Conservation (phyloP, 1,140 invertebrate species). For the Drosophila pectinifera region DNA sequence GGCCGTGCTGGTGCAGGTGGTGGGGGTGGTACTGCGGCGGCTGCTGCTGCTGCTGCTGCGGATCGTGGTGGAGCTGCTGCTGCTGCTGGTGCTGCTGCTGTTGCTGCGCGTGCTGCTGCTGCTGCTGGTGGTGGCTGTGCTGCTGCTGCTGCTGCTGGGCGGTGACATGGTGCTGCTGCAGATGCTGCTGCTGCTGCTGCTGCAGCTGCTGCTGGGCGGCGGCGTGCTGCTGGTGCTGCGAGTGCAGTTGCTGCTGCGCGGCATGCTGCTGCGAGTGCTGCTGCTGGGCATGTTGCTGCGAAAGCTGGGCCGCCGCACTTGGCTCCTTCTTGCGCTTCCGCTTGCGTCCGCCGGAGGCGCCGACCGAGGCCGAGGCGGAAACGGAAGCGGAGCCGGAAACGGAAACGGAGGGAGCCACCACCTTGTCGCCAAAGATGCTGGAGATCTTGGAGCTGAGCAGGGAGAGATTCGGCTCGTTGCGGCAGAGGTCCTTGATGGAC, state of each 20-base stretch:
- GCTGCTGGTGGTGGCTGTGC: constrained; percentile 9
- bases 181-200: constrained; percentile 41
- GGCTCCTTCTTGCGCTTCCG: constrained; percentile 76
- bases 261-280: constrained; percentile 13
- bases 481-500: constrained; percentile 84
- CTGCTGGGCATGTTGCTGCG: constrained; percentile 12
- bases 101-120: constrained; percentile 21
- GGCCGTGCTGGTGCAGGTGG: constrained; percentile 55
- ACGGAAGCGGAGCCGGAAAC: constrained; percentile 5
- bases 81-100: constrained; percentile 35
- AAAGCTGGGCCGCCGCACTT: constrained; percentile 2
- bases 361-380: background rate
- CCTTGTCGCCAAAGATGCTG: constrained; percentile 81
- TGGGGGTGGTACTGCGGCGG: constrained; percentile 60
- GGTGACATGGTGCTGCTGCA: constrained; percentile 40
- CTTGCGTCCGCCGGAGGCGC: constrained; percentile 49
- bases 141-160: constrained; percentile 40
- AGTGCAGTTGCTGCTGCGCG: constrained; percentile 24
- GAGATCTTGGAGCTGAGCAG: constrained; percentile 84
- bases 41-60: constrained; percentile 40
- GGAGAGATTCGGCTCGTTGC: constrained; percentile 82
- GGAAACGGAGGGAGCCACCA: constrained; percentile 2
- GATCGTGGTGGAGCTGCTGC: constrained; percentile 55
- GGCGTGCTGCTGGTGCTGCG: constrained; percentile 15
- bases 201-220: constrained; percentile 13